Evolutionary conservation across 2,888 invertebrate species (phyloP), one percentile per base, ranked within the genome.

Genomic region (Eilema griseolum): DNA sequence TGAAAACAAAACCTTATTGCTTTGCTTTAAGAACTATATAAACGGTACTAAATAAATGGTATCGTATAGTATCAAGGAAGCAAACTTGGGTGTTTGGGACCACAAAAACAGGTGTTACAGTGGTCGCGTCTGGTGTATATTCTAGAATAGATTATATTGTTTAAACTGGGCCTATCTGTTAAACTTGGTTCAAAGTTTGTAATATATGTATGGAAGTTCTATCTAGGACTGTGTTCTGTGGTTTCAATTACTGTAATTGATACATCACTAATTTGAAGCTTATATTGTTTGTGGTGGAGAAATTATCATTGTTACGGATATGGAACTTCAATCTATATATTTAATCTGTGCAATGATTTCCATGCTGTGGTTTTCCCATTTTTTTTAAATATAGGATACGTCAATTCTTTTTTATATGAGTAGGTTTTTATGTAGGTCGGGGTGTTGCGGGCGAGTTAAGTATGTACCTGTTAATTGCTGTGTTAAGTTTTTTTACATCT

Each of bases 101-200:
- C 85, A 78, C 83, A 85, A 83, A 86, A 87, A 87, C 88, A 88
- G 85, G 85, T 88, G 85, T 83, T 79, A 67, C 69, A 70, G 64
- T 74, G 66, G 73, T 76, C 73, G 61, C 75, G 64, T 71, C 67
- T 69, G 74, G 73, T 76, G 72, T 81, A 77, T 37, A 78, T 75
- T 74, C 77, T 74, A 69, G 67, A 60, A 82, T 76, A 75, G 77
- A 81, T 80, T 81, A 78, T 65, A 72, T 62, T 76, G 79, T 74
- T 75, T 66, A 63, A 71, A 74, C 64, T 75, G 72, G 65, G 66
- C 73, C 79, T 75, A 75, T 72, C 57, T 70, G 76, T 64, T 74
- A 31, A 31, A 70, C 77, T 76, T 74, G 61, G 64, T 66, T 46
- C 24, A 56, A 66, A 74, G 69, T 72, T 74, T 68, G 16, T 73